These are phyloP conservation scores for Drosophila incognita DNA, from an alignment of 2,888 invertebrate species.

Conservation along the genomic window DNA sequence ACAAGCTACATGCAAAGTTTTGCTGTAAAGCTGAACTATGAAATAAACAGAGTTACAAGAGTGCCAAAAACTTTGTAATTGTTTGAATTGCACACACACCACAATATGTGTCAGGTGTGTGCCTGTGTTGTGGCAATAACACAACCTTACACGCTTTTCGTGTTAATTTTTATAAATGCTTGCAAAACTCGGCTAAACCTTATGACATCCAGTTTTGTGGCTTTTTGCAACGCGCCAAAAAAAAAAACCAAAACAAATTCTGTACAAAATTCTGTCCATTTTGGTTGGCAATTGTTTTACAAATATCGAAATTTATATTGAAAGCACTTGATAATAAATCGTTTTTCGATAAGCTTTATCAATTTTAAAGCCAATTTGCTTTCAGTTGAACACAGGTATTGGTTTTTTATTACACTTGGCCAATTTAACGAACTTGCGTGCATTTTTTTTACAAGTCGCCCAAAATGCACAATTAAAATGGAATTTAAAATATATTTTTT, in stretches of 20 bases:
- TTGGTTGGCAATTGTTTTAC: not conserved
- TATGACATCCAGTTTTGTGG: constrained; percentile 33
- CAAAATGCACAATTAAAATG: not conserved
- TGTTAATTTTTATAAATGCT: constrained; percentile 68
- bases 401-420: not conserved
- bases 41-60: constrained; percentile 52
- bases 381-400: not conserved
- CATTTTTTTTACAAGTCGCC: not conserved
- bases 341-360: not conserved
- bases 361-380: not conserved
- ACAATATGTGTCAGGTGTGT: constrained; percentile 7
- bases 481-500: not conserved
- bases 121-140: constrained; percentile 36
- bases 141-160: constrained; percentile 46
- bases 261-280: not conserved
- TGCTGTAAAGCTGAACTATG: constrained; percentile 41
- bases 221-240: not conserved
- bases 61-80: constrained; percentile 69
- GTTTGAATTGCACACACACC: constrained; percentile 67
- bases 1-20: constrained; percentile 61
- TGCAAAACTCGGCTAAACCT: constrained; percentile 28
- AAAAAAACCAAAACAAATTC: constrained; percentile 20
- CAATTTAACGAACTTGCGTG: not conserved
- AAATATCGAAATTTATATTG: not conserved
- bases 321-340: not conserved